Evolutionary conservation across 2,797 vertebrate genomes (phyloP), one percentile per base, ranked within the genome.

Genomic region (Anguilla obscura): DNA sequence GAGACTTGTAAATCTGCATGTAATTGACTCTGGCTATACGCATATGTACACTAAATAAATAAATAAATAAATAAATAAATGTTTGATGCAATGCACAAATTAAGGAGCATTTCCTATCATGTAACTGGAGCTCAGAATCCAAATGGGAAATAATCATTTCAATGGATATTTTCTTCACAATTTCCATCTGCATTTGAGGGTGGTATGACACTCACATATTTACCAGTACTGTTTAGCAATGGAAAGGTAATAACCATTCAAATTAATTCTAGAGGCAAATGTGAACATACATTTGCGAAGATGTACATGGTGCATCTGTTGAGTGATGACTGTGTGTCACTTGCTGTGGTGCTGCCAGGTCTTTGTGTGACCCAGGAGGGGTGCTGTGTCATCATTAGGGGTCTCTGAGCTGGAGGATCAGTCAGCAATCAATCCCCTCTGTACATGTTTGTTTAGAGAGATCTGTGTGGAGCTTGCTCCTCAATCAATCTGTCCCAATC

Each of bases 381-480:
- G 79, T 82, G 79, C 79, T 82, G 79, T 82, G 79, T 82, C 79
- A 82, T 82, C 79, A 82, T 82, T 82, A 82, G 79, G 79, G 74
- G 45, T 2, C 45, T 50, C 40, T 48, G 79, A 82, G 79, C 40
- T 82, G 40, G 79, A 48, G 79, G 79, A 45, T 82, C 79, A 48
- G 45, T 82, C 79, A 82, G 79, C 36, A 50, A 82, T 82, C 79
- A 82, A 82, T 82, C 79, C 79, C 79, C 79, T 82, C 79, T 82
- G 79, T 82, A 82, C 79, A 82, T 82, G 79, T 82, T 82, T 82
- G 79, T 82, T 82, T 82, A 82, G 79, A 82, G 79, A 50, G 79
- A 82, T 82, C 79, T 50, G 79, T 82, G 40, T 30, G 79, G 79
- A 50, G 79, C 45, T 30, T 45, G 6, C 40, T 50, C 79, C 79